Evolutionary conservation across 30 jellyfish, hydroid and myxozoan genomes (phyloP), one percentile per base, ranked within the genome.

Genomic region (Sanderia malayensis): DNA sequence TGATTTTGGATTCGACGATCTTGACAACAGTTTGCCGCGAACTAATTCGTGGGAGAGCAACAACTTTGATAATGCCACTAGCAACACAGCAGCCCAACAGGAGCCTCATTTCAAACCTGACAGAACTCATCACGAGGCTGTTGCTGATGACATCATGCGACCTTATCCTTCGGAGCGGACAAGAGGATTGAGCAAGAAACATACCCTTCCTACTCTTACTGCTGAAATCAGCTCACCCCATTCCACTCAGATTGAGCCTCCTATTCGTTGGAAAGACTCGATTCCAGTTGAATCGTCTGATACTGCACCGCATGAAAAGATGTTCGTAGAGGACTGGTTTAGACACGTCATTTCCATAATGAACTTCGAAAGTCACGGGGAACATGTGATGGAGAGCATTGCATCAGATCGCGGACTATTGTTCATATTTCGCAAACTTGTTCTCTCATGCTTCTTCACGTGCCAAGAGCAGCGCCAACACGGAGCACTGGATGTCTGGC

Each of bases 1-100:
- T 46, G 90, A 74, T 37, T 87, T 87, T 27, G 95, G 96, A 10
- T 87, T 87, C 71, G 96, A 70, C 28, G 95, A 84, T 44, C 22
- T 15, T 30, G 91, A 74, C 47, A 65, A 57, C 24, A 63, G 45
- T 44, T 46, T 58, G 22, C 79, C 84, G 9, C 79, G 80, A 2
- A 58, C 53, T 20, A 70, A 17, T 10, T 78, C 89, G 18, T 49
- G 61, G 79, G 61, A 21, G 19, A 66, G 79, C 23, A 71, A 62
- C 9, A 22, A 17, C 57, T 25, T 33, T 21, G 46, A 34, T 4
- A 66, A 34, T 25, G 46, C 41, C 2, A 30, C 22, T 27, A 68
- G 52, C 10, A 26, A 19, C 45, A 57, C 55, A 6, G 11, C 55
- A 6, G 55, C 15, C 15, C 55, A 15, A n/a, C 22, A 3, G 21